Percentiles rank a stretch among this genome's conserved stretches.
Evolutionary conservation across 1,140 invertebrate genomes (phyloP).

Genomic region (Scaptomyza graminum): DNA sequence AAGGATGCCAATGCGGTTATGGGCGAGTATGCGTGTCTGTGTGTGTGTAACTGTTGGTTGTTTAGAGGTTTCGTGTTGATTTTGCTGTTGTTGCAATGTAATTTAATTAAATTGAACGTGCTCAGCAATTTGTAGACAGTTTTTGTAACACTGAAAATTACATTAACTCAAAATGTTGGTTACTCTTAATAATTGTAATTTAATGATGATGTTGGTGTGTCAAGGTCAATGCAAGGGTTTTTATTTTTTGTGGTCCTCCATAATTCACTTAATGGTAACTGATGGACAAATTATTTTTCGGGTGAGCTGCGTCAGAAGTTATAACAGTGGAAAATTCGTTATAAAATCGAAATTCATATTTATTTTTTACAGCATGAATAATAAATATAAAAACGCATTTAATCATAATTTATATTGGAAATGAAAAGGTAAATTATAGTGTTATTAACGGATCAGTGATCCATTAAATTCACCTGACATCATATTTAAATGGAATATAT

Average conservation of each 20-base stretch:
- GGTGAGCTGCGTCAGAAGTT: neutral
- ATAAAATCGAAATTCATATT: neutral
- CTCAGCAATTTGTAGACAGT: conserved; percentile 17
- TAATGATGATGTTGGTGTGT: neutral
- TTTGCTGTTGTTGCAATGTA: conserved; percentile 33
- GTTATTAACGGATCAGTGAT: conserved; percentile 3
- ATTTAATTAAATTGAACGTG: conserved; percentile 60
- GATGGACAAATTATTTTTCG: neutral
- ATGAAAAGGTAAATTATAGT: neutral
- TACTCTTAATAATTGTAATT: conserved; percentile 1
- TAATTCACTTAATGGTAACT: neutral
- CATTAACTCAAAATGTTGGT: conserved; percentile 8
- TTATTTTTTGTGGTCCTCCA: neutral
- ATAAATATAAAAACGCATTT: neutral
- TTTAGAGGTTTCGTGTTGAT: conserved; percentile 38
- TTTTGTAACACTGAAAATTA: conserved; percentile 1
- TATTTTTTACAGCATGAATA: neutral
- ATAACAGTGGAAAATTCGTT: neutral
- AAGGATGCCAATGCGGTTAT: conserved; percentile 28
- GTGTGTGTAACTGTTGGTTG: conserved; percentile 1
- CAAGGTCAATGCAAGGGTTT: neutral
- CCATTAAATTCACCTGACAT: neutral
- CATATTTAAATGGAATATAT: conserved; percentile 19
- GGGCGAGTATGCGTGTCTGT: neutral
- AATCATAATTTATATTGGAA: neutral